phyloP scores from a whole-genome alignment of 2,113 vertebrate genomes.

The Drymodes brunneopygia region DNA sequence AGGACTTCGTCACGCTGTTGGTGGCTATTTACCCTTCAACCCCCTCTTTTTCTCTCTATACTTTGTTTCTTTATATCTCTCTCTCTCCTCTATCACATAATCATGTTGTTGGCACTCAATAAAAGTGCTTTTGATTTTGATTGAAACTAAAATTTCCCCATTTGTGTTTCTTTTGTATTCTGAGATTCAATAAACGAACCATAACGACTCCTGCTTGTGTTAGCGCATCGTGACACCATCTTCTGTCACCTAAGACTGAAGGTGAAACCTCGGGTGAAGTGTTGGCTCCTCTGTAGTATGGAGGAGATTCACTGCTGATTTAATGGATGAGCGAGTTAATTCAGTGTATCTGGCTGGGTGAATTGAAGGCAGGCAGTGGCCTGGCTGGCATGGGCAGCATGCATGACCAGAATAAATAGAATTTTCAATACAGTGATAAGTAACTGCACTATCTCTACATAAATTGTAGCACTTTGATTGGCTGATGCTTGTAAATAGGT shows the following conservation, averaged over 20 bases:
- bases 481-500: not conserved
- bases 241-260: not conserved
- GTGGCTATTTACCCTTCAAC: no score
- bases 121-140: no score
- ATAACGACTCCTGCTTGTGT: not conserved
- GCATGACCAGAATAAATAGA: not conserved
- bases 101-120: no score
- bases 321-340: not conserved
- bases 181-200: not conserved
- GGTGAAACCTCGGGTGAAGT: not conserved
- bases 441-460: not conserved
- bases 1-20: no score
- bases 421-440: not conserved
- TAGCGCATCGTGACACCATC: not conserved
- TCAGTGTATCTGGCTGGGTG: not conserved
- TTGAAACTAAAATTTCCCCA: no score
- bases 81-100: no score
- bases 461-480: not conserved
- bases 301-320: not conserved
- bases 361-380: not conserved
- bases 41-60: no score
- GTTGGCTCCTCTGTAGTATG: not conserved
- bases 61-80: no score
- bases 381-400: not conserved
- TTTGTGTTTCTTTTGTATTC: no score